These are phyloP conservation scores for Bergia sp. DNA, from an alignment of 92 coral and sea anemone genomes.

Conservation along the genomic window DNA sequence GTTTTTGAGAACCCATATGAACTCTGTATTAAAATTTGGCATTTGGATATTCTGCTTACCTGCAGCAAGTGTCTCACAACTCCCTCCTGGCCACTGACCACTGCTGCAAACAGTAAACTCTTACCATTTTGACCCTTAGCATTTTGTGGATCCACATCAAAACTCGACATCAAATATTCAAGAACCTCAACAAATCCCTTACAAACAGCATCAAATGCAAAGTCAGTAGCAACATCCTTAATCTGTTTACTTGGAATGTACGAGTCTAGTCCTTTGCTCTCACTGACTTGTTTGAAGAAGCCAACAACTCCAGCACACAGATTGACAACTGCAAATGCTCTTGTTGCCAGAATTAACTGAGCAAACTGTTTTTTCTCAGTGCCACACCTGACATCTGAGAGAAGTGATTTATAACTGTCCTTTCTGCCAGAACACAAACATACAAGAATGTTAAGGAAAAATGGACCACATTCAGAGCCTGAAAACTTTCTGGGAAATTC, in stretches of 20 bases:
- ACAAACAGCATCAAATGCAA: constrained; percentile 82
- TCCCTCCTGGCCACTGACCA: constrained; percentile 67
- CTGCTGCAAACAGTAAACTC: constrained; percentile 76
- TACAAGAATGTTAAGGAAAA: constrained; percentile 66
- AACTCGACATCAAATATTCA: constrained; percentile 60
- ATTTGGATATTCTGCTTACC: constrained; percentile 45
- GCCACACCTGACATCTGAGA: constrained; percentile 82
- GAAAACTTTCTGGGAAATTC: constrained; percentile 85
- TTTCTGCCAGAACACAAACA: constrained; percentile 83
- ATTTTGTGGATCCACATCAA: constrained; percentile 54
- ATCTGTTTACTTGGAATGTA: constrained; percentile 52
- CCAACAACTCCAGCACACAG: constrained; percentile 68
- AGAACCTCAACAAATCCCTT: constrained; percentile 81
- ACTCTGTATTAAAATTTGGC: too few relatives aligned
- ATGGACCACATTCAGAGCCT: constrained; percentile 56
- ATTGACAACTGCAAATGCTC: constrained; percentile 87
- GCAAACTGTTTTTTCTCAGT: constrained; percentile 77
- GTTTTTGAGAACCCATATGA: too few relatives aligned
- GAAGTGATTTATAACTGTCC: constrained; percentile 74
- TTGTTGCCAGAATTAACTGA: constrained; percentile 78
- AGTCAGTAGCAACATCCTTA: constrained; percentile 56
- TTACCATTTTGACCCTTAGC: constrained; percentile 53
- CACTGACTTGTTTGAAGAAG: constrained; percentile 62
- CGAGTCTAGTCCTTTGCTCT: constrained; percentile 13
- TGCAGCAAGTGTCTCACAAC: constrained; percentile 64